Conservation (phyloP, 2,888 invertebrate species). For the Pyrgus malvae region DNA sequence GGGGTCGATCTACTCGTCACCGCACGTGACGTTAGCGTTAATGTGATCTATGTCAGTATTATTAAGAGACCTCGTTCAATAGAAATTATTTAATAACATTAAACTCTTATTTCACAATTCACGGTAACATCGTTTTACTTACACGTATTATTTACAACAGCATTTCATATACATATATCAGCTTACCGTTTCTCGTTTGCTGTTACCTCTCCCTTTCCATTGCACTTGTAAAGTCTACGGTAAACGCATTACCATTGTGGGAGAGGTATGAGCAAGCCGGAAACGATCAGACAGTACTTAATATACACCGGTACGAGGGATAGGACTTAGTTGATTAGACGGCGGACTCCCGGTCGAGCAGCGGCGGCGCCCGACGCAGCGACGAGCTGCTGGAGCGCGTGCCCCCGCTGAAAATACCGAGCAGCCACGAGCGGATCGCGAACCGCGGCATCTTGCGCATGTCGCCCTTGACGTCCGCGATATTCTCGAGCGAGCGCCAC, state of each 20-base stretch:
- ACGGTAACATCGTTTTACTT: slow-evolving; percentile 82
- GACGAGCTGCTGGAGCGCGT: slow-evolving; percentile 83
- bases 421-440: slow-evolving; percentile 87
- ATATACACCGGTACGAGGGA: slow-evolving; percentile 40
- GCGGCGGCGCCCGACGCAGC: slow-evolving; percentile 68
- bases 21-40: slow-evolving; percentile 39
- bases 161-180: slow-evolving; percentile 71
- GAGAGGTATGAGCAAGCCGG: too few species aligned
- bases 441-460: slow-evolving; percentile 84
- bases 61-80: slow-evolving; percentile 74
- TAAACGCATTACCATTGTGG: too few species aligned
- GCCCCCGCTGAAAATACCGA: slow-evolving; percentile 88
- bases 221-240: too few species aligned
- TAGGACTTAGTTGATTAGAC: slow-evolving; percentile 49
- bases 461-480: slow-evolving; percentile 65
- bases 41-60: slow-evolving; percentile 79
- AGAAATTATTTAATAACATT: slow-evolving; percentile 82
- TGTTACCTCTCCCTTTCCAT: too few species aligned
- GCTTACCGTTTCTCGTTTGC: too few species aligned
- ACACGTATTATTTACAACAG: slow-evolving; percentile 79
- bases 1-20: slow-evolving; percentile 1
- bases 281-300: too few species aligned
- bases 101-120: slow-evolving; percentile 82
- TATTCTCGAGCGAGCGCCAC: slow-evolving; percentile 90
- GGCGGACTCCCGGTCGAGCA: slow-evolving; percentile 74